Conservation (phyloP, 2,113 vertebrate species). For the Cercocebus atys region DNA sequence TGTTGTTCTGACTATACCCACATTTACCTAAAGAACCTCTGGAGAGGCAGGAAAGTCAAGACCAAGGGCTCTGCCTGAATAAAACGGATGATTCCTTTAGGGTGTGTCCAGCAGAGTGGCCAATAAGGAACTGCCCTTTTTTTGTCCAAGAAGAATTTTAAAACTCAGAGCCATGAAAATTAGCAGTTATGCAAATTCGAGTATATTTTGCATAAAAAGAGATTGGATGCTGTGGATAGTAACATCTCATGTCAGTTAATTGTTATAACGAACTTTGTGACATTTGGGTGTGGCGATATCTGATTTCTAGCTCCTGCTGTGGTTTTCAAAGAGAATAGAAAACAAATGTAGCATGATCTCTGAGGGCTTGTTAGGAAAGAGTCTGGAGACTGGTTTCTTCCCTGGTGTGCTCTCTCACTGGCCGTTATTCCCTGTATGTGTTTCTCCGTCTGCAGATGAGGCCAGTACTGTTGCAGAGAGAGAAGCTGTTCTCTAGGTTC, state of each 20-base stretch:
- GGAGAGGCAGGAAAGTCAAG: neutral
- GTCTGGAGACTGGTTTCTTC: too few relatives aligned
- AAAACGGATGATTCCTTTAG: neutral
- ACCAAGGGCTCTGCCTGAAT: neutral
- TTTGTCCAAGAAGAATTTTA: neutral
- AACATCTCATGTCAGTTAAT: neutral
- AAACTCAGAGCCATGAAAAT: neutral
- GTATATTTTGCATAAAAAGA: neutral
- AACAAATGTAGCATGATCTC: neutral
- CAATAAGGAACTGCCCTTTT: neutral
- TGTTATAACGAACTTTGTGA: neutral
- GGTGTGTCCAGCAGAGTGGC: too few relatives aligned
- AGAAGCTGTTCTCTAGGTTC: neutral
- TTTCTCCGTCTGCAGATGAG: neutral
- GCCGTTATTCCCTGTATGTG: neutral
- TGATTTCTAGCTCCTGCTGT: neutral
- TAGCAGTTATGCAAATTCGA: neutral
- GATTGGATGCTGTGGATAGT: neutral
- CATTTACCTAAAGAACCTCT: neutral
- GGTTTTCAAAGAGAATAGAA: neutral
- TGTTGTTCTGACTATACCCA: neutral
- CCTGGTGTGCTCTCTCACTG: accelerated
- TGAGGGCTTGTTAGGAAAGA: too few relatives aligned
- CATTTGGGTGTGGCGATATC: neutral
- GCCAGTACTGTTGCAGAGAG: too few relatives aligned